These are phyloP conservation scores for Mungos mungo DNA, from an alignment of 2,113 vertebrate species.

Conservation along the genomic window DNA sequence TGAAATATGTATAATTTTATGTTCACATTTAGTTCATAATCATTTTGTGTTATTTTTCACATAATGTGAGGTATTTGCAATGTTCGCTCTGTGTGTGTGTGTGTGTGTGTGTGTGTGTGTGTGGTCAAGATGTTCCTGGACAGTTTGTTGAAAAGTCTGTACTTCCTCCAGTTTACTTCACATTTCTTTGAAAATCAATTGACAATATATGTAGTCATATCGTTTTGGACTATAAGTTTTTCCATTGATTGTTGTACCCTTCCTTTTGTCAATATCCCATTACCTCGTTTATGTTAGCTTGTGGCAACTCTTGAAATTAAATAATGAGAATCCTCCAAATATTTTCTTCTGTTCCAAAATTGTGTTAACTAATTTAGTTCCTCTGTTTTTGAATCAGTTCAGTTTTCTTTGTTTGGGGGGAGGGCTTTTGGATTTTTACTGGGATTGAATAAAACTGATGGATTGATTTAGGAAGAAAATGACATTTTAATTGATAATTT, in stretches of 20 bases:
- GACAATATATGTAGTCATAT: background rate
- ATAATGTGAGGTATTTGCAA: background rate
- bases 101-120: too few relatives aligned
- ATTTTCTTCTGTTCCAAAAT: background rate
- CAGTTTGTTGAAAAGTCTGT: background rate
- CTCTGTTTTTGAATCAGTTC: background rate
- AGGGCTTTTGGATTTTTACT: background rate
- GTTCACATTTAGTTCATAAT: background rate
- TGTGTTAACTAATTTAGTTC: background rate
- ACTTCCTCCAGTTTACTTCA: background rate
- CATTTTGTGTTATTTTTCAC: background rate
- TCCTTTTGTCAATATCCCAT: conserved; percentile 1
- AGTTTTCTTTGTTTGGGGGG: background rate
- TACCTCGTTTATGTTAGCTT: background rate
- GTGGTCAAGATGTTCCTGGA: background rate
- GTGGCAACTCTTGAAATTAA: background rate
- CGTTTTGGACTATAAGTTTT: background rate
- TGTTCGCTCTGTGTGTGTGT: background rate
- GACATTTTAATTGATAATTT: background rate
- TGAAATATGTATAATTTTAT: background rate
- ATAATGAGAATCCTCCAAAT: background rate
- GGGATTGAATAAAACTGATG: background rate
- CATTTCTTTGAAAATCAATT: background rate
- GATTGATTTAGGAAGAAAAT: background rate
- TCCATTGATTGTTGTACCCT: background rate